A percentile compares a stretch with the other conserved stretches of the same genome.
Evolutionary conservation across 2,797 vertebrate genomes (phyloP).

Genomic region (Halcyon badia): DNA sequence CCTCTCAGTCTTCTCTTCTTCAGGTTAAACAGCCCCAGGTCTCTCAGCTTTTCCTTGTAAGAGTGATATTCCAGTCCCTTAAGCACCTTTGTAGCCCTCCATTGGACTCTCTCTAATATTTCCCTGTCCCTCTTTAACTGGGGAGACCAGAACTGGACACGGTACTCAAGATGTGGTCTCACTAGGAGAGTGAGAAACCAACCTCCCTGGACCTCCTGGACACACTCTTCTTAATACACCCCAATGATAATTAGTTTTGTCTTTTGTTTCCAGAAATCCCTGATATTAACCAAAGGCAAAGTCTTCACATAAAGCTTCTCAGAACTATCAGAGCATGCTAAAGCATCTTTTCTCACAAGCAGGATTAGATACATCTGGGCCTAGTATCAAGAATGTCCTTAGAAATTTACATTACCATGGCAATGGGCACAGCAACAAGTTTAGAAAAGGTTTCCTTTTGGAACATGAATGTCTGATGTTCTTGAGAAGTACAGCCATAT

Average conservation of each 20-base stretch:
- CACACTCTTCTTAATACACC: no score
- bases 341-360: background rate
- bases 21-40: no score
- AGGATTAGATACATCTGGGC: background rate
- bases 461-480: background rate
- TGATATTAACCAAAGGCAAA: background rate
- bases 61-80: no score
- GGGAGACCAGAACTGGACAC: no score
- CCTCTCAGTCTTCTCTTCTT: no score
- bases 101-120: no score
- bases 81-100: no score
- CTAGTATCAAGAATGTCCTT: background rate
- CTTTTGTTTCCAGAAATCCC: background rate
- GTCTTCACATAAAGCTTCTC: background rate
- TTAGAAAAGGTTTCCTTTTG: background rate
- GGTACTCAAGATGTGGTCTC: no score
- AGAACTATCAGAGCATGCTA: background rate
- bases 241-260: background rate
- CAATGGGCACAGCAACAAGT: background rate
- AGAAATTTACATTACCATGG: background rate
- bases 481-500: background rate
- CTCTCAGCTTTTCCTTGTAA: no score
- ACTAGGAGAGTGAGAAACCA: no score
- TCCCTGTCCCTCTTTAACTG: no score
- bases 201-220: no score